Base-by-base conservation (phyloP, 2,113 vertebrate genomes). In the Columba janthina region DNA sequence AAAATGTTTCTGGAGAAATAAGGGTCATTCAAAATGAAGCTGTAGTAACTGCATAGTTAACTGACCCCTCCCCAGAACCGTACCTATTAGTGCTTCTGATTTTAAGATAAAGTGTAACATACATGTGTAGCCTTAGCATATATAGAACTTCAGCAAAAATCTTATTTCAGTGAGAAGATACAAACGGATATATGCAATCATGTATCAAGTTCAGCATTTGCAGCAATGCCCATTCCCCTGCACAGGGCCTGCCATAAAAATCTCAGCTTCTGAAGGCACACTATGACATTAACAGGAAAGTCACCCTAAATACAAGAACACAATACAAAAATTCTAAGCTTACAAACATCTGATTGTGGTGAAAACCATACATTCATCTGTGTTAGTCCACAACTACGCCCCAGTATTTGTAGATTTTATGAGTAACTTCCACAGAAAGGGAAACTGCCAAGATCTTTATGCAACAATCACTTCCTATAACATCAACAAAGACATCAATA, bases 401-500 rank as follows among this genome's bases (percentile, higher is more conserved):
- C 66, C 32, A 72, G 17, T 31, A 85, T 26, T 80, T 66, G 44
- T 34, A 22, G 11, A 10, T 60, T 40, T 81, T 54, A n/a, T 17
- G 4, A 82, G 12, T 28, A 79, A 76, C 62, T 87, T 67, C 31
- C 46, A 62, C 4, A 79, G 46, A 89, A 85, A 75, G 10, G 15
- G 40, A 87, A 97, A 64, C 34, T 44, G 32, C 48, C 56, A 21
- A 56, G 51, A 66, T 57, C 42, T 72, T 74, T 28, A n/a, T 8
- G 56, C 29, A 69, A 66, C 65, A 77, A 80, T 38, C 56, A 36
- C 44, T 44, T 73, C 64, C 57, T 65, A 32, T 56, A 76, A 70
- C 32, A 64, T 18, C 58, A 82, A 73, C 62, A 89, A 77, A 90
- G 58, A 91, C 32, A 77, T 85, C 54, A 76, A 82, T 40, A 51